phyloP scores from a whole-genome alignment of 1,140 invertebrate genomes.

The Pseudobourletiella spinata region DNA sequence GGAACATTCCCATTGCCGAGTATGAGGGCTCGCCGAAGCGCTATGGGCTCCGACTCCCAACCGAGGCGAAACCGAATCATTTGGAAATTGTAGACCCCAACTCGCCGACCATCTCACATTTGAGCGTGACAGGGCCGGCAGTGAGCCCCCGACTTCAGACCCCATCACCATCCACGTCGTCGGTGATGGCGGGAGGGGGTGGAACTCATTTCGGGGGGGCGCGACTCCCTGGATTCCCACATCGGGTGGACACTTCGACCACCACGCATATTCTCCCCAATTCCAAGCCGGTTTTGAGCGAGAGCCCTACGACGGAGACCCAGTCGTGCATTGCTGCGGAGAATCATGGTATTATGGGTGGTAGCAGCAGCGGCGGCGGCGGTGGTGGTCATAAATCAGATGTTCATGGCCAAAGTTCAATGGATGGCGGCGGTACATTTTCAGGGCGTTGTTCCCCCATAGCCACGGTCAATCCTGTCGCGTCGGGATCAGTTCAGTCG shows the following conservation, averaged over 20 bases:
- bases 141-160: background rate
- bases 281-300: background rate
- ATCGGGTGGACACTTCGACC: conserved; percentile 43
- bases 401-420: background rate
- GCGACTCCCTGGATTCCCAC: conserved; percentile 55
- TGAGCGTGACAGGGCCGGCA: background rate
- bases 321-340: too few species aligned
- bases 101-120: conserved; percentile 1
- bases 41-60: conserved; percentile 43
- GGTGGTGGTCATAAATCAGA: background rate
- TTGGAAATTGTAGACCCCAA: conserved; percentile 29
- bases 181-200: background rate
- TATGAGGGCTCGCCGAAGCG: conserved; percentile 83
- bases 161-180: background rate
- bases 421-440: too few species aligned
- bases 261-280: too few species aligned
- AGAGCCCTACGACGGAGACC: too few species aligned
- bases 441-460: too few species aligned
- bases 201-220: background rate
- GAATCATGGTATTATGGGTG: too few species aligned
- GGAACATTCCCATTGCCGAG: conserved; percentile 76
- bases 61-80: conserved; percentile 34
- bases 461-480: background rate
- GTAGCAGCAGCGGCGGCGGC: background rate
- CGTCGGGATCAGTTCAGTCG: background rate